phyloP scores from a whole-genome alignment of 2,113 vertebrate genomes.

The Tichodroma muraria region DNA sequence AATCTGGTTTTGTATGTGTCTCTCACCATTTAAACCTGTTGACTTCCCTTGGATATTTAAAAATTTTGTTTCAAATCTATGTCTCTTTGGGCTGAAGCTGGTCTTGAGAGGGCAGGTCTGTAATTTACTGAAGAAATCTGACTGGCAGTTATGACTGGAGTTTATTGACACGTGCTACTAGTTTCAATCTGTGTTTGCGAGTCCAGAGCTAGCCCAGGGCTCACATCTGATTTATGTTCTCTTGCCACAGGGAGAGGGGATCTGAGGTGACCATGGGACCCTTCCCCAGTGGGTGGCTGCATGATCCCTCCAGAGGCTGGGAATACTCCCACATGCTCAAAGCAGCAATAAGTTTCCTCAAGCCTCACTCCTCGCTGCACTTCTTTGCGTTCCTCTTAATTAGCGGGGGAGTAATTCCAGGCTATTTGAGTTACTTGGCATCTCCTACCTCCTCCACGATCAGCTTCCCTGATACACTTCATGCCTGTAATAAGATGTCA shows the following conservation, averaged over 20 bases:
- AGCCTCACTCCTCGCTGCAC: not conserved
- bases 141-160: not conserved
- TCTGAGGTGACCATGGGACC: not conserved
- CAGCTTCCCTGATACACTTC: slow-evolving; percentile 3
- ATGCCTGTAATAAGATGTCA: not conserved
- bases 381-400: not conserved
- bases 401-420: not conserved
- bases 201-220: not conserved
- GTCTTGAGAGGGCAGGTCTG: not conserved
- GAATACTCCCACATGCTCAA: not conserved
- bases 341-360: not conserved
- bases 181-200: not conserved
- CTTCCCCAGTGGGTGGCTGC: not conserved
- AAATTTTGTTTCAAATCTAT: not conserved
- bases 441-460: not conserved
- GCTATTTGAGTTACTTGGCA: not conserved
- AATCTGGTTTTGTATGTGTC: not conserved
- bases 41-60: not conserved
- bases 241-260: not conserved
- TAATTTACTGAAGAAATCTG: not conserved
- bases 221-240: not conserved
- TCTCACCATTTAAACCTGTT: not conserved
- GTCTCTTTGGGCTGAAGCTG: not conserved
- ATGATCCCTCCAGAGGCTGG: not conserved
- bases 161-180: not conserved